Conservation (phyloP, 2,797 vertebrate species). For the Rhyacichthys aspro region DNA sequence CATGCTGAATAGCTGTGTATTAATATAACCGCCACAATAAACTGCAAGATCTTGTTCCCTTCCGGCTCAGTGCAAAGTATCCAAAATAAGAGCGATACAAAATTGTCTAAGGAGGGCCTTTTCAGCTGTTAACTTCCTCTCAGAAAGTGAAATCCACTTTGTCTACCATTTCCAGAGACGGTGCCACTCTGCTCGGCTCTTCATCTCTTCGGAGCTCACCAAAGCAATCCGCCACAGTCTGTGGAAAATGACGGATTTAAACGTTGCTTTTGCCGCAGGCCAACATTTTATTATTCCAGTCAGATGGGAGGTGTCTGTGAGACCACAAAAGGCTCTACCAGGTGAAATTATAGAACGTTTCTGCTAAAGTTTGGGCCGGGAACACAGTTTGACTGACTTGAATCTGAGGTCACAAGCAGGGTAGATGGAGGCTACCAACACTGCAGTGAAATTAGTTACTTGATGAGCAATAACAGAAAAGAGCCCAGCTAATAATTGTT, state of each 20-base stretch:
- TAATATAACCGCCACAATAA: not conserved
- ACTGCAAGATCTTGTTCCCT: not conserved
- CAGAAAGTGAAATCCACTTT: constrained; percentile 2
- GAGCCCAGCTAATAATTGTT: too few species aligned
- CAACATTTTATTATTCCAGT: constrained; percentile 11
- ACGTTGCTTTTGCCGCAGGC: constrained; percentile 4
- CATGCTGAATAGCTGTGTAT: not conserved
- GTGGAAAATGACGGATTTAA: constrained; percentile 7
- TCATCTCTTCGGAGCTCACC: not conserved
- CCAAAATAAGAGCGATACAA: not conserved
- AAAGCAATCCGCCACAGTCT: not conserved
- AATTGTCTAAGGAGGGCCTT: not conserved
- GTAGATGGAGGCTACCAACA: not conserved
- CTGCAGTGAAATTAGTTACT: not conserved
- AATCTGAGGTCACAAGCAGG: not conserved
- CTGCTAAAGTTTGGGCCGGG: constrained; percentile 2
- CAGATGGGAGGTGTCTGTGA: not conserved
- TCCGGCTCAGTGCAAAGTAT: not conserved
- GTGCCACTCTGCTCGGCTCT: not conserved
- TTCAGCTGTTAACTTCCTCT: not conserved
- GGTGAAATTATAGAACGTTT: not conserved
- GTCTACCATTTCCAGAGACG: not conserved
- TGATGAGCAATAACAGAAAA: too few species aligned
- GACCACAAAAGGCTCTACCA: constrained; percentile 8
- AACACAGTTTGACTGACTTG: not conserved